These are phyloP conservation scores for Opisthograptis luteolata DNA, from an alignment of 2,888 invertebrate species.

Conservation along the genomic window DNA sequence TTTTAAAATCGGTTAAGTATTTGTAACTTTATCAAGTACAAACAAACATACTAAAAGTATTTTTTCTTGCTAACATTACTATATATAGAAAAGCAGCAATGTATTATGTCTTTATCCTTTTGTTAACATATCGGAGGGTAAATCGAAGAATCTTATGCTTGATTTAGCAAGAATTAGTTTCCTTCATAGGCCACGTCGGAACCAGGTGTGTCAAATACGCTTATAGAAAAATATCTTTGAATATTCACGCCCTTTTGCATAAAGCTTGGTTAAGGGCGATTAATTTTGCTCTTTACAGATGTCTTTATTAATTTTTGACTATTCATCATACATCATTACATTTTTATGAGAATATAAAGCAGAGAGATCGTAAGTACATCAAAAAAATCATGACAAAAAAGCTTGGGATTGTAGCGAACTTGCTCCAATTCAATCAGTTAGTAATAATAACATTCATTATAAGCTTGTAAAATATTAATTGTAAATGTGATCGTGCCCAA, in stretches of 20 bases:
- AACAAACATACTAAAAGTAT: too few species aligned
- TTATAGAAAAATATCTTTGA: conserved; percentile 35
- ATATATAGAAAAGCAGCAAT: conserved; percentile 26
- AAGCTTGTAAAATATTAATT: too few species aligned
- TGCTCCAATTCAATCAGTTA: too few species aligned
- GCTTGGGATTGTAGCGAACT: too few species aligned
- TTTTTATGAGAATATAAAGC: too few species aligned
- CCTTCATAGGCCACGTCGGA: conserved; percentile 36
- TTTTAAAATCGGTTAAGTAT: too few species aligned
- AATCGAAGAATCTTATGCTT: conserved; percentile 54
- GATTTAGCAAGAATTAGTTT: conserved; percentile 51
- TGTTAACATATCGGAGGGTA: conserved; percentile 2
- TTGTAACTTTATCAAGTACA: too few species aligned
- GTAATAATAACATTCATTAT: too few species aligned
- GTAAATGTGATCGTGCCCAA: too few species aligned
- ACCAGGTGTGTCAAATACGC: conserved; percentile 48
- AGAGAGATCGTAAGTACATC: too few species aligned
- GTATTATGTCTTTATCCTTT: conserved; percentile 9
- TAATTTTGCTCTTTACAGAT: conserved; percentile 13
- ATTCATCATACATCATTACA: conserved; percentile 2
- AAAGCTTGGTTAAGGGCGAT: conserved; percentile 23
- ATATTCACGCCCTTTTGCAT: conserved; percentile 52
- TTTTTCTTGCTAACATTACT: too few species aligned
- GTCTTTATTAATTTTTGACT: conserved; percentile 19
- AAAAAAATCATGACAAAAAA: too few species aligned